Evolutionary conservation across 2,113 vertebrate species (phyloP).

Genomic region (Myxocyprinus asiaticus): DNA sequence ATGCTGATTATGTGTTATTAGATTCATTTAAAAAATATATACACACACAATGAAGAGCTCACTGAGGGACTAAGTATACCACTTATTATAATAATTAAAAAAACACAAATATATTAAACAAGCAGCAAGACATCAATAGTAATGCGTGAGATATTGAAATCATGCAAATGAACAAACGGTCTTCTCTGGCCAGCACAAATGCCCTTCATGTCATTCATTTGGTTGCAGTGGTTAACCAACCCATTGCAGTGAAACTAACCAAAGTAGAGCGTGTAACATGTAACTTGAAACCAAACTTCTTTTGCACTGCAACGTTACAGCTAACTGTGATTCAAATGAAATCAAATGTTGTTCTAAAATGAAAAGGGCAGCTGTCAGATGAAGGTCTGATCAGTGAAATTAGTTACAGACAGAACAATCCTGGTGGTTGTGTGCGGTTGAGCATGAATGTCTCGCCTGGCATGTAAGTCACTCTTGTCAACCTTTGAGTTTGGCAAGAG

Average conservation of each 20-base stretch:
- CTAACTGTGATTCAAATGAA: not conserved
- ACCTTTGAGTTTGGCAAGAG: slow-evolving; percentile 12
- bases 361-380: slow-evolving; percentile 7
- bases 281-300: not conserved
- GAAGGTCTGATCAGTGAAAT: not conserved
- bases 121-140: no score
- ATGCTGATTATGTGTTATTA: no score
- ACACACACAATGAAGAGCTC: no score
- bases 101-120: no score
- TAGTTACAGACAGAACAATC: not conserved
- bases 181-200: not conserved
- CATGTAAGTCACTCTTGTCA: slow-evolving; percentile 18
- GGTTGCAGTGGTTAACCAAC: not conserved
- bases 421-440: not conserved
- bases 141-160: not conserved
- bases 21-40: no score
- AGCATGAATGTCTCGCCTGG: slow-evolving; percentile 7
- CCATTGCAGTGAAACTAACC: slow-evolving; percentile 56
- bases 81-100: no score
- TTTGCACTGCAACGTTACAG: not conserved
- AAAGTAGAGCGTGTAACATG: slow-evolving; percentile 63
- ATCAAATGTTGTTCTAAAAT: not conserved
- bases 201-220: not conserved
- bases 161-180: not conserved
- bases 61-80: no score